These are phyloP conservation scores for Leptobrachium leishanense DNA, from an alignment of 2,113 vertebrate species.

Conservation along the genomic window DNA sequence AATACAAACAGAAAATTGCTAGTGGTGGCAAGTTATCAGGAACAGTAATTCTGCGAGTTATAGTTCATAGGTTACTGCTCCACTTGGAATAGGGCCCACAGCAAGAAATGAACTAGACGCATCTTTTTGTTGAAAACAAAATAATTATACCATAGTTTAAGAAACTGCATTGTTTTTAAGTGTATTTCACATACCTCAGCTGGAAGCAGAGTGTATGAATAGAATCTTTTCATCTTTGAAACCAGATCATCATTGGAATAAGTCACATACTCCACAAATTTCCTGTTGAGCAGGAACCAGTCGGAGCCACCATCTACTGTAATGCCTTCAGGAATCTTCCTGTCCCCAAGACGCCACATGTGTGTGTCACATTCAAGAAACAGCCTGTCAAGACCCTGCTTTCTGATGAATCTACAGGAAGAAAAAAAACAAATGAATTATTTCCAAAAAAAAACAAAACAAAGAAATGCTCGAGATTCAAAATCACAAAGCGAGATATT, in stretches of 20 bases:
- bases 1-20: no score
- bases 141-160: no score
- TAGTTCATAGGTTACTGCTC: no score
- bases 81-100: no score
- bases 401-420: conserved; percentile 87
- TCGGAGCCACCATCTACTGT: conserved; percentile 92
- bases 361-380: conserved; percentile 96
- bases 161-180: neutral
- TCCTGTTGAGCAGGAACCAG: conserved; percentile 94
- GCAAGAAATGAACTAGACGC: no score
- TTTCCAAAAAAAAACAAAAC: neutral
- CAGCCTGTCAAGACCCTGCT: conserved; percentile 92
- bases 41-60: no score
- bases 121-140: no score
- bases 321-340: conserved; percentile 92
- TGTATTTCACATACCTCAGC: conserved; percentile 78
- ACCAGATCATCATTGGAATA: conserved; percentile 89
- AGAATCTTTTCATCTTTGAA: conserved; percentile 93
- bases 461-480: neutral
- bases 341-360: conserved; percentile 97
- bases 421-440: neutral
- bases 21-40: no score
- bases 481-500: neutral
- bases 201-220: conserved; percentile 91
- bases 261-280: conserved; percentile 92